These are phyloP conservation scores for Balearica regulorum DNA, from an alignment of 2,797 vertebrate genomes.

Conservation along the genomic window DNA sequence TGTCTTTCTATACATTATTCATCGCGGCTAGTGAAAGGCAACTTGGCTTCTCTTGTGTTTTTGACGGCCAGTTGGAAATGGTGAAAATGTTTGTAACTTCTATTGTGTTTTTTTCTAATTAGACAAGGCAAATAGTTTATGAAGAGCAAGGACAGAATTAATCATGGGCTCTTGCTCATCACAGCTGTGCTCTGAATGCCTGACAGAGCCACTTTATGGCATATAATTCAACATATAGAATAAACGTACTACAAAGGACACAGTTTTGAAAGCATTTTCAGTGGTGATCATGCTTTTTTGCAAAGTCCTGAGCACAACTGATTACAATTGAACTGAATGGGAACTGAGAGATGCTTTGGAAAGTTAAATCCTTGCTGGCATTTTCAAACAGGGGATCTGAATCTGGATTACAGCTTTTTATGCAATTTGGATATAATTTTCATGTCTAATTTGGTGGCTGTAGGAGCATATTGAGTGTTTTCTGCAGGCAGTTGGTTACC, in stretches of 20 bases:
- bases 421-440: conserved; percentile 47
- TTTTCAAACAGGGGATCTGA: conserved; percentile 64
- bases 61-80: conserved; percentile 47
- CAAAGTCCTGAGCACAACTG: conserved; percentile 23
- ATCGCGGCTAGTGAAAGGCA: conserved; percentile 24
- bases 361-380: conserved; percentile 56
- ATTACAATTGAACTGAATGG: conserved; percentile 50
- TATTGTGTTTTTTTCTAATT: conserved; percentile 63
- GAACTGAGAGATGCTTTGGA: conserved; percentile 29
- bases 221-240: conserved; percentile 68
- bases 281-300: neutral
- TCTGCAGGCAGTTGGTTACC: conserved; percentile 23
- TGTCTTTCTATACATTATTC: conserved; percentile 63
- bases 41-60: conserved; percentile 54
- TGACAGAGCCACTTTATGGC: conserved; percentile 53
- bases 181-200: conserved; percentile 57
- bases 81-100: conserved; percentile 70
- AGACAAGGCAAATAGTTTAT: conserved; percentile 57
- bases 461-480: neutral
- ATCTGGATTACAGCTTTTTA: conserved; percentile 69
- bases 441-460: conserved; percentile 29
- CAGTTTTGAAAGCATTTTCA: conserved; percentile 37
- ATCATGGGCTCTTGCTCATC: conserved; percentile 42
- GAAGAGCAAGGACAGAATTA: conserved; percentile 65
- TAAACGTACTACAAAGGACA: conserved; percentile 29